Conservation (phyloP, 2,888 invertebrate species). For the Diarsia brunnea region DNA sequence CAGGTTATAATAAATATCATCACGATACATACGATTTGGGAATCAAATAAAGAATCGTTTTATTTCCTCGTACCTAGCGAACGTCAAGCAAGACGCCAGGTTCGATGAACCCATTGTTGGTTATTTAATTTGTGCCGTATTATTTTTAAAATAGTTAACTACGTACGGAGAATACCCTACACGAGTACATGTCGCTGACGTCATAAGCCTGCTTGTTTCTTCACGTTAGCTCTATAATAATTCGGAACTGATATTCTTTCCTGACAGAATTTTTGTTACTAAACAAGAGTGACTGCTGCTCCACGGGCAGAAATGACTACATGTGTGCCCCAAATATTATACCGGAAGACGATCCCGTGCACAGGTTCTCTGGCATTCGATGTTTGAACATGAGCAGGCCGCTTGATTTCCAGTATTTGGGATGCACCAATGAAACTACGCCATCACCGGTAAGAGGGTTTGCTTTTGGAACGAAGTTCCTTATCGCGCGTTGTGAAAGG, state of each 20-base stretch:
- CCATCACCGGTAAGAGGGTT: slow-evolving; percentile 28
- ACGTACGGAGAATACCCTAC: too few species aligned
- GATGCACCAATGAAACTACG: slow-evolving; percentile 66
- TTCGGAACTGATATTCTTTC: neutral
- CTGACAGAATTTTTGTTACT: neutral
- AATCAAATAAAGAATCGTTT: too few species aligned
- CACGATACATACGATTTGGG: too few species aligned
- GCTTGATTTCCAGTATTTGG: slow-evolving; percentile 69
- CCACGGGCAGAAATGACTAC: slow-evolving; percentile 56
- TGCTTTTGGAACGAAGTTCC: too few species aligned
- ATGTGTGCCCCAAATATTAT: slow-evolving; percentile 69
- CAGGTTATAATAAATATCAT: neutral
- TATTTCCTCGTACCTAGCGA: too few species aligned
- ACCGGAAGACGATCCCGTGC: slow-evolving; percentile 72
- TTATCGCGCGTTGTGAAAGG: too few species aligned
- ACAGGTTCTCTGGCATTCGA: slow-evolving; percentile 71
- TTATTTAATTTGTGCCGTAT: too few species aligned
- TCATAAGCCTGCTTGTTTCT: neutral
- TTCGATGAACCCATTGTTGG: too few species aligned
- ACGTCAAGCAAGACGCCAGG: too few species aligned
- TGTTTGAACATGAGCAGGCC: slow-evolving; percentile 75
- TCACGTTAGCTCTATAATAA: neutral
- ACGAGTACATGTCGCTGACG: too few species aligned
- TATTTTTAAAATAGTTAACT: too few species aligned
- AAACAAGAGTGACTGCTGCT: slow-evolving; percentile 38